These are phyloP conservation scores for Pachydiplax longipennis DNA, from an alignment of 2,888 invertebrate genomes.

Conservation along the genomic window DNA sequence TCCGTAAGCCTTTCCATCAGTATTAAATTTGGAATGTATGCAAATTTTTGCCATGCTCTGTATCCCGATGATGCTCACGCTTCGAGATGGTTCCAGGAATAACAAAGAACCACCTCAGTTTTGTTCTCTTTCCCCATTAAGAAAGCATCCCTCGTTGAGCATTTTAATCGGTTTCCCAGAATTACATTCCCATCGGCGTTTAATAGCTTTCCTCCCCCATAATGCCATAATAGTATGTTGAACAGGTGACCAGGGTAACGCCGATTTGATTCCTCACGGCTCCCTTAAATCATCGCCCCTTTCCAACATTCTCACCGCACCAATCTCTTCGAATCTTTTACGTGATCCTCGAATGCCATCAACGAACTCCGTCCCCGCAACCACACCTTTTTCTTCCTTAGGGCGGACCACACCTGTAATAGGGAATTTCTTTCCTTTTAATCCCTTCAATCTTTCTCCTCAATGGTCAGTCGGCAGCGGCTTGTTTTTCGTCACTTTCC, in stretches of 20 bases:
- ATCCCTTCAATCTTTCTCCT: neutral
- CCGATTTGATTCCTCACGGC: neutral
- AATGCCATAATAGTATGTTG: neutral
- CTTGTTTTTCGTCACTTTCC: neutral
- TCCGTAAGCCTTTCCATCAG: neutral
- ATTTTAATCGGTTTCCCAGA: neutral
- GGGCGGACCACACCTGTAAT: neutral
- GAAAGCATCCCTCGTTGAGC: neutral
- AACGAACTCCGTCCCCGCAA: neutral
- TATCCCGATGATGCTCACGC: neutral
- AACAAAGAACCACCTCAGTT: neutral
- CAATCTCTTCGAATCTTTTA: neutral
- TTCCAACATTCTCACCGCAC: neutral
- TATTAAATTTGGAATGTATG: neutral
- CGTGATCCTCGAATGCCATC: neutral
- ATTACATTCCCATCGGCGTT: neutral
- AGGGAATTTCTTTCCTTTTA: neutral
- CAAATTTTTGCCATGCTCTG: neutral
- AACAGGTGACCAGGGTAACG: neutral
- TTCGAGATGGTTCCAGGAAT: neutral
- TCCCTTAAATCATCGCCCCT: neutral
- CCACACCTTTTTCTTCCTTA: neutral
- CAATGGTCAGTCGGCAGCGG: neutral
- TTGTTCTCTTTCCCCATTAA: neutral
- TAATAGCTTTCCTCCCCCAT: neutral